phyloP scores from a whole-genome alignment of 2,113 vertebrate genomes.

The Calypte anna region DNA sequence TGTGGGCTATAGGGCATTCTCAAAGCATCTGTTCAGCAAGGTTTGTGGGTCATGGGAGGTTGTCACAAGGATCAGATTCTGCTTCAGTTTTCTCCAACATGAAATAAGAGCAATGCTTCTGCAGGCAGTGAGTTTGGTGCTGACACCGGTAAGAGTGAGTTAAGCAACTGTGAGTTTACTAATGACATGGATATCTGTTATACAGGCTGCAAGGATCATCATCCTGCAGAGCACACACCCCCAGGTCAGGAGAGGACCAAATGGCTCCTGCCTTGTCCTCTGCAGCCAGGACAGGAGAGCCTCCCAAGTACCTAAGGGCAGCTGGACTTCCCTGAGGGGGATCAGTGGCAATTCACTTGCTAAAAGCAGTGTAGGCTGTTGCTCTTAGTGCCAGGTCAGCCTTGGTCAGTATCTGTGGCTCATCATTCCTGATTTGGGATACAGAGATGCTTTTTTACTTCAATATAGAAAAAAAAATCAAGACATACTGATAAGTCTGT shows the following conservation, averaged over 20 bases:
- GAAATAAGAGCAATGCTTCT: background rate
- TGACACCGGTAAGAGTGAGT: background rate
- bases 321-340: background rate
- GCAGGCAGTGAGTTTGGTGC: background rate
- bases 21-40: slow-evolving; percentile 26
- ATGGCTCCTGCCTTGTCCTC: background rate
- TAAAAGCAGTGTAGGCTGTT: background rate
- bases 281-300: background rate
- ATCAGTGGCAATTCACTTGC: background rate
- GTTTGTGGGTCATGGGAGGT: background rate
- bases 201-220: background rate
- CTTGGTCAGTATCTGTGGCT: background rate
- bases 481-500: background rate
- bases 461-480: background rate
- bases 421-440: background rate
- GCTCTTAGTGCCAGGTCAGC: background rate
- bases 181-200: background rate
- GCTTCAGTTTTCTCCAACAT: background rate
- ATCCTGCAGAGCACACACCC: background rate
- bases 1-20: slow-evolving; percentile 5
- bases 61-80: background rate
- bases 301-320: background rate
- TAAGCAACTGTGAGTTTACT: background rate
- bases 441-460: background rate
- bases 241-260: background rate